phyloP scores from a whole-genome alignment of 2,888 invertebrate genomes.

The Axea sp. region DNA sequence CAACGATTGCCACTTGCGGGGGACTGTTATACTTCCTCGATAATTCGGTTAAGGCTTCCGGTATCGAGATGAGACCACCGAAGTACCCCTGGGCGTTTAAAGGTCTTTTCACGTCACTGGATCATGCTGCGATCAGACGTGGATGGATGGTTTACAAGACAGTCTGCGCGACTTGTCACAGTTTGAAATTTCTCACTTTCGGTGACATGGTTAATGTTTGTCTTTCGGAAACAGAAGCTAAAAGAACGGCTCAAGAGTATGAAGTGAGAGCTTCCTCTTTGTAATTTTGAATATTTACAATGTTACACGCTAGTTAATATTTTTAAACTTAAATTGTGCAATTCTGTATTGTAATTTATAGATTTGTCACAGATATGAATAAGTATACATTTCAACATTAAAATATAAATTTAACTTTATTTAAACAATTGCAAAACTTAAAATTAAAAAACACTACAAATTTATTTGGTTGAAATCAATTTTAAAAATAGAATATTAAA shows the following conservation, averaged over 20 bases:
- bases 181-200: slow-evolving; percentile 93
- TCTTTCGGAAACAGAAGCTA: slow-evolving; percentile 95
- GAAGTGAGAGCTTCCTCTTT: no score
- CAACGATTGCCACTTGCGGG: slow-evolving; percentile 62
- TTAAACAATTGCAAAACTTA: no score
- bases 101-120: slow-evolving; percentile 84
- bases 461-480: no score
- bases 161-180: slow-evolving; percentile 98
- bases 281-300: no score
- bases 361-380: no score
- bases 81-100: slow-evolving; percentile 90
- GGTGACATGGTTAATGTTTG: slow-evolving; percentile 92
- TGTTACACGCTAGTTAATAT: no score
- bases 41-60: slow-evolving; percentile 90
- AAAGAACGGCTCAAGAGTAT: slow-evolving; percentile 94
- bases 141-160: slow-evolving; percentile 97
- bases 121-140: slow-evolving; percentile 91
- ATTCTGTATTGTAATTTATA: no score
- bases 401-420: no score
- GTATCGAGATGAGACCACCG: slow-evolving; percentile 88
- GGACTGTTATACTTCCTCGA: slow-evolving; percentile 81
- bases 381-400: no score
- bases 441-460: no score
- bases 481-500: no score
- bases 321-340: no score